Conservation (phyloP, 2,888 invertebrate species). For the Ligdia adustata region DNA sequence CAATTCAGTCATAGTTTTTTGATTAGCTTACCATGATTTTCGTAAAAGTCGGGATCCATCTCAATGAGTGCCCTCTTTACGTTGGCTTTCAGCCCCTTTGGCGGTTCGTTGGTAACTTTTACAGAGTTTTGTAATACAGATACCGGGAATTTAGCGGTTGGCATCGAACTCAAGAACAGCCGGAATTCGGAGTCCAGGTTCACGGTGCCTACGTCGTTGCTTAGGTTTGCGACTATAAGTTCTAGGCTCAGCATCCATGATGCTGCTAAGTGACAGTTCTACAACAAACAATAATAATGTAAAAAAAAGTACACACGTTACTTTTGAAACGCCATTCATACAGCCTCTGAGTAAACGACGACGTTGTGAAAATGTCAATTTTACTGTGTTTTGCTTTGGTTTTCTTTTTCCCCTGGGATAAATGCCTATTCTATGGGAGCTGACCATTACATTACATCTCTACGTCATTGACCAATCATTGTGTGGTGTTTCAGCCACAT, state of each 20-base stretch:
- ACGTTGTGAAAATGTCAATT: too few species aligned
- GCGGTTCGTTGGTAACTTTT: constrained; percentile 97
- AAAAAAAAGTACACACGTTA: too few species aligned
- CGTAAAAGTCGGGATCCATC: constrained; percentile 91
- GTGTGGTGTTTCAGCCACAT: too few species aligned
- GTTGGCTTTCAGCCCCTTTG: constrained; percentile 95
- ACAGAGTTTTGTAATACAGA: constrained; percentile 96
- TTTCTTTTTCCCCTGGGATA: too few species aligned
- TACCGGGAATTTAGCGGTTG: constrained; percentile 93
- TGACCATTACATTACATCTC: too few species aligned
- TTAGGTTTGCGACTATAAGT: constrained; percentile 88
- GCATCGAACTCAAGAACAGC: constrained; percentile 95
- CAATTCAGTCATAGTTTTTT: neutral
- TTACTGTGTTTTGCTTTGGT: too few species aligned
- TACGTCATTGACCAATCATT: too few species aligned
- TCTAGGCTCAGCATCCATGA: constrained; percentile 96
- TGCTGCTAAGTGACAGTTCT: constrained; percentile 96
- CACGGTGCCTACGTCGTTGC: constrained; percentile 84
- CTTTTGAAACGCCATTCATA: too few species aligned
- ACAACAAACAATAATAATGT: constrained; percentile 41
- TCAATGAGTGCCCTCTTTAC: constrained; percentile 92
- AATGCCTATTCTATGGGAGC: too few species aligned
- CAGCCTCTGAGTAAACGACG: too few species aligned
- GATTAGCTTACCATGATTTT: constrained; percentile 86
- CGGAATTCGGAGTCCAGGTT: constrained; percentile 89